Conservation (phyloP, 2,797 vertebrate genomes). For the Carcharodon carcharias region DNA sequence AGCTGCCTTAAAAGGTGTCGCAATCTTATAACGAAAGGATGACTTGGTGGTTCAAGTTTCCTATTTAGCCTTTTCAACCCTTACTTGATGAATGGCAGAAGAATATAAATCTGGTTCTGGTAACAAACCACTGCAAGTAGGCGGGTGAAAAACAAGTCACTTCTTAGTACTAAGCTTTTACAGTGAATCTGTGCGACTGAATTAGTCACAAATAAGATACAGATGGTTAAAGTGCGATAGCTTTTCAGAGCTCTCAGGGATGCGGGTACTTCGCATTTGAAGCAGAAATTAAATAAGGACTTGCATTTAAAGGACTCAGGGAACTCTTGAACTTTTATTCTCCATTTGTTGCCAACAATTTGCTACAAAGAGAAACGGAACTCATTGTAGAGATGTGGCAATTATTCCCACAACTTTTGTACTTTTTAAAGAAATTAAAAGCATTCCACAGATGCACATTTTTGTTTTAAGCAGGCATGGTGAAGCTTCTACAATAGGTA, state of each 20-base stretch:
- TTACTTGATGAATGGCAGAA: conserved; percentile 23
- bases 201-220: conserved; percentile 32
- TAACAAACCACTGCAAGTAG: conserved; percentile 27
- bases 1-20: not conserved
- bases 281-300: conserved; percentile 28
- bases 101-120: conserved; percentile 33
- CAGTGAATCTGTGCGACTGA: conserved; percentile 32
- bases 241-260: conserved; percentile 20
- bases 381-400: not conserved
- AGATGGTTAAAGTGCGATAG: conserved; percentile 33
- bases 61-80: conserved; percentile 27
- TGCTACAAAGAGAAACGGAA: conserved; percentile 15
- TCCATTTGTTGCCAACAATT: conserved; percentile 20
- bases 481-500: not conserved
- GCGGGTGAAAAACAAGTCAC: conserved; percentile 26
- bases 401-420: not conserved
- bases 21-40: not conserved
- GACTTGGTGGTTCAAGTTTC: conserved; percentile 2
- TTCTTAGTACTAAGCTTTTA: conserved; percentile 2
- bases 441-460: not conserved
- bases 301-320: conserved; percentile 21
- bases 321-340: conserved; percentile 36
- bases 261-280: conserved; percentile 21
- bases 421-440: conserved; percentile 31
- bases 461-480: not conserved